Conservation (phyloP, 2,888 invertebrate genomes). For the Archaeoteleia sp. region DNA sequence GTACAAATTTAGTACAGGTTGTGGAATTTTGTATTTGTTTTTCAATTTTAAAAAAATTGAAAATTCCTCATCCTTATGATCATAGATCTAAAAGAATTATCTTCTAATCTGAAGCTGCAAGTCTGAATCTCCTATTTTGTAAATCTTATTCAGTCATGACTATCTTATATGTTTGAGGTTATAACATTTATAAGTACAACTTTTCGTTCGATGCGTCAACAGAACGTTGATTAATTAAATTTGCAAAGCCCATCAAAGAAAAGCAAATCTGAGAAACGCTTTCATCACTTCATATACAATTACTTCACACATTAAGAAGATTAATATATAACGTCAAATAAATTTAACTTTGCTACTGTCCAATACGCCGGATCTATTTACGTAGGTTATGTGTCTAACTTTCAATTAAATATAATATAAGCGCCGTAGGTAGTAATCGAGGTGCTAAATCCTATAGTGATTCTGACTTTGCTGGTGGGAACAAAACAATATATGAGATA, state of each 20-base stretch:
- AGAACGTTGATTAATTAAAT: conserved; percentile 22
- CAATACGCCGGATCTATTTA: conserved; percentile 14
- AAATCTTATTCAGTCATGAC: too few species aligned
- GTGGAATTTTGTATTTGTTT: too few species aligned
- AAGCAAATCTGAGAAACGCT: conserved; percentile 2
- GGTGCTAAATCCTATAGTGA: conserved; percentile 24
- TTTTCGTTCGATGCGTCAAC: too few species aligned
- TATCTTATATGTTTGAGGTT: too few species aligned
- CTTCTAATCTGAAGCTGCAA: too few species aligned
- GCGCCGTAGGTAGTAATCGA: conserved; percentile 24
- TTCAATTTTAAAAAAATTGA: too few species aligned
- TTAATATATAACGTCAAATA: conserved; percentile 35
- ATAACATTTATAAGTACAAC: too few species aligned
- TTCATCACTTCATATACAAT: conserved; percentile 24
- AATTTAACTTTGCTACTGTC: conserved; percentile 4
- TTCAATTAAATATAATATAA: conserved; percentile 40
- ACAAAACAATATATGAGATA: conserved; percentile 28
- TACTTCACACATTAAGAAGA: conserved; percentile 5
- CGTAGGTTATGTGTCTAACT: conserved; percentile 13
- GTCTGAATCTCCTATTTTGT: too few species aligned
- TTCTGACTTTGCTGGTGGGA: conserved; percentile 5
- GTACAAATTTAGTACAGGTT: too few species aligned
- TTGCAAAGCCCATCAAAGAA: conserved; percentile 8
- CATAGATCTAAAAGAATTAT: too few species aligned
- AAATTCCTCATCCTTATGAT: too few species aligned